Evolutionary conservation across 2,888 invertebrate species (phyloP).

Genomic region (Drosophila colorata): DNA sequence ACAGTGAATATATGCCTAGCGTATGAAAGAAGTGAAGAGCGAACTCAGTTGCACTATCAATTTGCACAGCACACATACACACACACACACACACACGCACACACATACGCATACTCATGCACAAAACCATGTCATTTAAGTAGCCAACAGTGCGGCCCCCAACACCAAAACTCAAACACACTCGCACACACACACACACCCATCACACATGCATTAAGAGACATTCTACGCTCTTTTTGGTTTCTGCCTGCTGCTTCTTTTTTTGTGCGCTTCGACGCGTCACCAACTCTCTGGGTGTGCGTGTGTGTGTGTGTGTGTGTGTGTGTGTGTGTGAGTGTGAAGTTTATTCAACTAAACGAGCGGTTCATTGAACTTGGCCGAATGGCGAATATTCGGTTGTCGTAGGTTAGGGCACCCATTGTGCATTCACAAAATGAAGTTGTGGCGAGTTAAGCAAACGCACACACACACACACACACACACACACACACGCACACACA

Average conservation of each 20-base stretch:
- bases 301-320: constrained; percentile 17
- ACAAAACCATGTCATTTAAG: constrained; percentile 66
- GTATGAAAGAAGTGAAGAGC: constrained; percentile 24
- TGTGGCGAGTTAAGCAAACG: constrained; percentile 73
- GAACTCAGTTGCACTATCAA: constrained; percentile 60
- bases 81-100: too few relatives aligned
- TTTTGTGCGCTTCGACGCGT: constrained; percentile 71
- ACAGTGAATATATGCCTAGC: constrained; percentile 2
- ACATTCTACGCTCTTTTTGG: constrained; percentile 68
- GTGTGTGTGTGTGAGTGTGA: constrained; percentile 48
- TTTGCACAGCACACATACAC: constrained; percentile 56
- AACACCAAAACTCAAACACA: constrained; percentile 35
- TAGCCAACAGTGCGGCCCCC: constrained; percentile 52
- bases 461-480: constrained; percentile 19
- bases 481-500: constrained; percentile 13
- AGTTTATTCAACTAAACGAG: constrained; percentile 81
- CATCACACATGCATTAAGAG: constrained; percentile 53
- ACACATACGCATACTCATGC: neutral
- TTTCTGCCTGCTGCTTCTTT: constrained; percentile 63
- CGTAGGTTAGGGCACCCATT: constrained; percentile 80
- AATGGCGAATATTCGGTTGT: constrained; percentile 82
- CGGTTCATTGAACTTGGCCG: constrained; percentile 83
- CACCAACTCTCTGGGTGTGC: constrained; percentile 50
- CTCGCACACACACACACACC: constrained; percentile 36
- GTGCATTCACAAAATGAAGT: constrained; percentile 79